Conservation (phyloP, 2,797 vertebrate genomes). For the Notoglanidium macrostoma region DNA sequence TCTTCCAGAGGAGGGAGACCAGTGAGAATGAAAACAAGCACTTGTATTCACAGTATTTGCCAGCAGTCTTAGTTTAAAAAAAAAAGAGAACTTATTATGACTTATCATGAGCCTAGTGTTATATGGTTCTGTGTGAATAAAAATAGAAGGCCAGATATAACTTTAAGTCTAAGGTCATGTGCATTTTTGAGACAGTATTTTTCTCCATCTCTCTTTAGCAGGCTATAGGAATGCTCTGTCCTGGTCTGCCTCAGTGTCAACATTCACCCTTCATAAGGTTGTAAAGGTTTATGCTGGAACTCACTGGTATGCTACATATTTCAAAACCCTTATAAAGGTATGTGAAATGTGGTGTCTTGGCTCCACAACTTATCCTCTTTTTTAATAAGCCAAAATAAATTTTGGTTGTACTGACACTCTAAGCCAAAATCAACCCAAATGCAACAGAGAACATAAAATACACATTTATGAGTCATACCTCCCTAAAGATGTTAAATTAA, state of each 20-base stretch:
- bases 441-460: constrained; percentile 1
- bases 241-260: constrained; percentile 59
- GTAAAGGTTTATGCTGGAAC: constrained; percentile 74
- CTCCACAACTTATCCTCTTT: background rate
- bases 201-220: background rate
- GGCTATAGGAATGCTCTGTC: background rate
- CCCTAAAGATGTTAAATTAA: background rate
- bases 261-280: constrained; percentile 65
- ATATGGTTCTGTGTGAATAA: background rate
- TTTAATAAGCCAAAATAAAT: constrained; percentile 30
- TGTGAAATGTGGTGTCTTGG: constrained; percentile 10
- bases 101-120: background rate
- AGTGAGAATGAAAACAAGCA: background rate
- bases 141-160: background rate
- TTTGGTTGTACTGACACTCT: background rate
- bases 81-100: background rate
- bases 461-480: background rate
- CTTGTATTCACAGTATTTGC: background rate
- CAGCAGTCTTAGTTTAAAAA: background rate
- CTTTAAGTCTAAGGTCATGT: background rate
- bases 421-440: constrained; percentile 9
- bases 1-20: constrained; percentile 5
- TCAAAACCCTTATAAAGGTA: constrained; percentile 72
- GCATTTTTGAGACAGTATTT: background rate
- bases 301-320: constrained; percentile 71